Evolutionary conservation across 1,140 invertebrate species (phyloP).

Genomic region (Adelges cooleyi): DNA sequence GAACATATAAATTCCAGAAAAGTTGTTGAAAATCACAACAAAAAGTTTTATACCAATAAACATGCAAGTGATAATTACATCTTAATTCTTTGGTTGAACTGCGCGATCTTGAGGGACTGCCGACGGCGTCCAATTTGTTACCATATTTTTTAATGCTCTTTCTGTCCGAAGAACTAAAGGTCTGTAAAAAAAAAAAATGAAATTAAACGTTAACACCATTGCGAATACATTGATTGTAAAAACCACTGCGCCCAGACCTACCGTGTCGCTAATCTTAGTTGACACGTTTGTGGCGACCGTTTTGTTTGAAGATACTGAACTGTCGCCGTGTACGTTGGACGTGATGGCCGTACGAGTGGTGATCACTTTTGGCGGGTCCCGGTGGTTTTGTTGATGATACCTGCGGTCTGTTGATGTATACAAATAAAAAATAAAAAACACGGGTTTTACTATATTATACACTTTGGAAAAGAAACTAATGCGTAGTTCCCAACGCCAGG

Average conservation of each 20-base stretch:
- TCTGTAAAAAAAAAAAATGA: not conserved
- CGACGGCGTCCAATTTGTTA: conserved; percentile 32
- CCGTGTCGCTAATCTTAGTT: conserved; percentile 4
- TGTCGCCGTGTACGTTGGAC: conserved; percentile 13
- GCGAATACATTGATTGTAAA: no score
- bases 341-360: conserved; percentile 46
- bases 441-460: no score
- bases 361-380: conserved; percentile 59
- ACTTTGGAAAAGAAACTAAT: no score
- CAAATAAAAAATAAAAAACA: no score
- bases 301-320: conserved; percentile 7
- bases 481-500: no score
- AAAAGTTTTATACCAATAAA: no score
- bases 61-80: conserved; percentile 50
- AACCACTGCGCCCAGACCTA: no score
- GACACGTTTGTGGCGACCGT: not conserved
- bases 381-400: conserved; percentile 67
- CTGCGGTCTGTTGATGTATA: conserved; percentile 68
- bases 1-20: conserved; percentile 28
- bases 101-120: conserved; percentile 65
- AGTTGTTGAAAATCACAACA: not conserved
- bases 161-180: conserved; percentile 38
- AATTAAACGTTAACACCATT: no score
- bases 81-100: conserved; percentile 82
- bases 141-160: conserved; percentile 63